A percentile compares a stretch with the other conserved stretches of the same genome.
These are phyloP conservation scores for Urocolius indicus DNA, from an alignment of 2,113 vertebrate species.

Conservation along the genomic window DNA sequence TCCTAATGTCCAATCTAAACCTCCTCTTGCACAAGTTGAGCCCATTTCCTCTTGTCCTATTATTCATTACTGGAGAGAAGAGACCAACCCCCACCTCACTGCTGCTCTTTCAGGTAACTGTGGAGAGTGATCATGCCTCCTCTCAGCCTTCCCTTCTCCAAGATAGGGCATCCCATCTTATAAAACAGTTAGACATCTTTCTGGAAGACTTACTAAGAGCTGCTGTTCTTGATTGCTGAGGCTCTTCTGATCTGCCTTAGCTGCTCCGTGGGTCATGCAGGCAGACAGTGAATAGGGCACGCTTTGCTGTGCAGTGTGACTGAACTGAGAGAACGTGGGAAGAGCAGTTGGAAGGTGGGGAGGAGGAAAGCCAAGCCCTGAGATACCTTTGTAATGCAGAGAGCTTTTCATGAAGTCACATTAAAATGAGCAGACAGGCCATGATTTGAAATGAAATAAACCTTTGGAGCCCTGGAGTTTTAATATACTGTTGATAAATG, in stretches of 20 bases:
- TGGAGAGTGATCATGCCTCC: no score
- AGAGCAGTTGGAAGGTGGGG: not conserved
- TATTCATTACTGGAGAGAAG: no score
- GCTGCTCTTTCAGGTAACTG: no score
- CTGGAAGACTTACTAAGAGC: not conserved
- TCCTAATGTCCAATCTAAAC: no score
- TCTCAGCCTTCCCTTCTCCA: no score
- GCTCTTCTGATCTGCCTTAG: not conserved
- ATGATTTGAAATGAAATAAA: slow-evolving; percentile 63
- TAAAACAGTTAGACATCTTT: not conserved
- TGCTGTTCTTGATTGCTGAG: not conserved
- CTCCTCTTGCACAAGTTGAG: no score
- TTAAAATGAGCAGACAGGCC: slow-evolving; percentile 52
- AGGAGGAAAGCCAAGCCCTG: not conserved
- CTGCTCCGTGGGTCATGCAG: not conserved
- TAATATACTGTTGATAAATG: slow-evolving; percentile 65
- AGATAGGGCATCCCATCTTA: not conserved
- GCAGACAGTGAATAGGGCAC: not conserved
- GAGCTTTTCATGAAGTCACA: not conserved
- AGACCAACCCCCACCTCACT: no score
- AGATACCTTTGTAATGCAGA: slow-evolving; percentile 30
- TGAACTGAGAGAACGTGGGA: not conserved
- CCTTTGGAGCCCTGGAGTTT: slow-evolving; percentile 53
- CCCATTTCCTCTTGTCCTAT: no score
- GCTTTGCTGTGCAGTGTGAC: not conserved